Base-by-base conservation (phyloP, 2,888 invertebrate species). In the Thumatha senex region DNA sequence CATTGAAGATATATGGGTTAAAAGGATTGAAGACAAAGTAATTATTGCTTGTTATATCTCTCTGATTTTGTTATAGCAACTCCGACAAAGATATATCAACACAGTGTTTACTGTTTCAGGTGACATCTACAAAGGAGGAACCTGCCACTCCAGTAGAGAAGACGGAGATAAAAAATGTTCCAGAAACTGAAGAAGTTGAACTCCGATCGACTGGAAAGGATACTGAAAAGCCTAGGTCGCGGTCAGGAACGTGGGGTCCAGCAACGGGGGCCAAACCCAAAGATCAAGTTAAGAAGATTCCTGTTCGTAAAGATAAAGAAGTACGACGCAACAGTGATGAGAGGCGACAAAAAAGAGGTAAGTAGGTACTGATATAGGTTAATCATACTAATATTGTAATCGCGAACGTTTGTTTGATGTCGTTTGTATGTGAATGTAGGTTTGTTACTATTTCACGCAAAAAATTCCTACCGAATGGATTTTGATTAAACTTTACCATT, bases 1-100 rank as follows among this genome's bases (percentile, higher is more conserved):
- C 67, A 80, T 80, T 0, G 95, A 95, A 72, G 95, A 95, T 65
- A 93, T 96, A 66, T 96, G 95, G 96, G 92, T 96, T 30, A 94
- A 93, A 70, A 87, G 95, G 70, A 80, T 86, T 12, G 92, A 93
- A 46, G 80, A 92, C 66, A 92, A 92, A 82, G 95, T 95, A 81
- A 92, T 93, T 86, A 46, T 55, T 14, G n/a, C 1, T 45, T 42
- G 8, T 11, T 2, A 31, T 42, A 8, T n/a, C n/a, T 31, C 31
- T 0, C 15, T 14, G 14, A 14, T 12, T 5, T 24, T 24, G n/a
- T n/a, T n/a, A n/a, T n/a, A n/a, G n/a, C n/a, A n/a, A n/a, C n/a
- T n/a, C n/a, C n/a, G n/a, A 24, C 18, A 24, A 24, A 4, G 18
- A 24, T 5, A 36, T 36, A 1, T 36, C 1, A 5, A 15, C 1